phyloP scores from a whole-genome alignment of 2,888 invertebrate genomes.

The Calameuta idolon region DNA sequence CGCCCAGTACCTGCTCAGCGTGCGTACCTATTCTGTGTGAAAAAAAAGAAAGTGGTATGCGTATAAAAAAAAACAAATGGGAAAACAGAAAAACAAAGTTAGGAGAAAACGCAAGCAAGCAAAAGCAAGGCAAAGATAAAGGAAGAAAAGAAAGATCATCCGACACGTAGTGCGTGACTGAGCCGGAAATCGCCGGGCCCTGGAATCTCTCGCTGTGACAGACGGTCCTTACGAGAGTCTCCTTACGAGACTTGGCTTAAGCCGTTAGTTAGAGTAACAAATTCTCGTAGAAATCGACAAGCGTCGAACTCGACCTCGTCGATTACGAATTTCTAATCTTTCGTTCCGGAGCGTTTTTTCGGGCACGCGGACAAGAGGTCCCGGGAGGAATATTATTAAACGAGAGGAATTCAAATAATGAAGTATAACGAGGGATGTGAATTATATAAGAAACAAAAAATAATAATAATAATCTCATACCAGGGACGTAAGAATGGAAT shows the following conservation, averaged over 20 bases:
- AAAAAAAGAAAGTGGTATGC: background rate
- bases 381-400: background rate
- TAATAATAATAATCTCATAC: background rate
- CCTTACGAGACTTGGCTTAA: background rate
- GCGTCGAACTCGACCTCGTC: background rate
- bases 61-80: background rate
- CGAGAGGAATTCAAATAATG: background rate
- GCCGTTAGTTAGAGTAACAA: slow-evolving; percentile 55
- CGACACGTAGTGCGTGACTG: slow-evolving; percentile 7
- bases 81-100: background rate
- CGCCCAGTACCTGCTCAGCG: slow-evolving; percentile 47
- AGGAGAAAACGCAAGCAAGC: background rate
- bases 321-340: background rate
- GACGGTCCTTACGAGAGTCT: background rate
- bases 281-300: slow-evolving; percentile 40
- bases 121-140: background rate
- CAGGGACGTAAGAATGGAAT: background rate
- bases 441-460: background rate
- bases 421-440: background rate
- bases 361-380: background rate
- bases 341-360: background rate
- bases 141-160: background rate
- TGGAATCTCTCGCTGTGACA: slow-evolving; percentile 4
- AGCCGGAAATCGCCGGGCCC: slow-evolving; percentile 21
- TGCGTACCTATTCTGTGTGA: slow-evolving; percentile 38